Base-by-base conservation (phyloP, 2,888 invertebrate species). In the Seira musarum region DNA sequence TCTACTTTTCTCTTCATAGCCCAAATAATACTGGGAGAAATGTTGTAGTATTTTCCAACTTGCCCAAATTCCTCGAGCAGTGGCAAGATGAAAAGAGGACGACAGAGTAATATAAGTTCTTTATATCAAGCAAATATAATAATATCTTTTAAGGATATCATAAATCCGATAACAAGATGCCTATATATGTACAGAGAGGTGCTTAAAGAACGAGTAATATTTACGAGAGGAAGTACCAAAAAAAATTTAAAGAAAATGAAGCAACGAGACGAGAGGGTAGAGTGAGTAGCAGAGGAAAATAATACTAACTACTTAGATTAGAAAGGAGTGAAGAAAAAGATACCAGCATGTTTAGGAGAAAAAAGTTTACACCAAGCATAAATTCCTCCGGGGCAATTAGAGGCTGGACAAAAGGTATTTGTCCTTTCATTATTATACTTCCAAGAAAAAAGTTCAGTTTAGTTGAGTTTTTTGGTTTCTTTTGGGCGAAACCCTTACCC, bases 321-420 rank as follows among this genome's bases (percentile, higher is more conserved):
- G 17, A 49, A 13, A 49, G 13, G 30, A n/a, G 49, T 8, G 49
- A 15, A 30, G 15, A 2, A 13, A 13, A 64, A 49, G 49, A 40
- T 74, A 70, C 74, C 74, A 80, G 70, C 80, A 80, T 74, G 66
- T 70, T 66, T 68, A 73, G 64, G 6, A 21, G 21, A 25, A 64
- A 65, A 80, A 80, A 80, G 80, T 80, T 80, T 80, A 80, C 80
- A 74, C 80, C 80, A 69, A 74, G 80, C 73, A 80, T 80, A 80
- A 80, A 80, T 75, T 80, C 80, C 80, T 80, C 61, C 65, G 75
- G 80, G 74, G 80, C 80, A 80, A 80, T 80, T 80, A 80, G 80
- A 80, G 69, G 80, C 74, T 80, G 80, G 80, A 80, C 80, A 80
- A 80, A 80, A 80, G 80, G 80, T 80, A 80, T 80, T 80, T 80